Conservation (phyloP, 2,113 vertebrate genomes). For the Scytalopus superciliaris region DNA sequence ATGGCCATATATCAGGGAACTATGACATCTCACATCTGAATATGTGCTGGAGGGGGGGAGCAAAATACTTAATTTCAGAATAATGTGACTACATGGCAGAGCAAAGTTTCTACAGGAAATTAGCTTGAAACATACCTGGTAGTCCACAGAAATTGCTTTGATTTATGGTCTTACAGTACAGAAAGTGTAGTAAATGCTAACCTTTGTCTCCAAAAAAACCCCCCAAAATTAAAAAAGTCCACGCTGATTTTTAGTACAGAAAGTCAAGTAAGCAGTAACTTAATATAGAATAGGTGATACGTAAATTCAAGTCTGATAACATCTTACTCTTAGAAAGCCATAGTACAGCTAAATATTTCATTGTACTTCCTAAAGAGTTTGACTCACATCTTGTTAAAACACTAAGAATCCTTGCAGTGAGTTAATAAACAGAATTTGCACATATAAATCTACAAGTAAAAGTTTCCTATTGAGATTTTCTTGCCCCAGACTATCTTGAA, state of each 20-base stretch:
- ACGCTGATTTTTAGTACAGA: neutral
- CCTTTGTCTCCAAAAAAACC: neutral
- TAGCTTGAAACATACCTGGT: neutral
- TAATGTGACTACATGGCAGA: neutral
- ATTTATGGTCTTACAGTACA: neutral
- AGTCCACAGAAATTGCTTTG: neutral
- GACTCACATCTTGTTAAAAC: neutral
- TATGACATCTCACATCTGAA: neutral
- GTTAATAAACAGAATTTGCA: neutral
- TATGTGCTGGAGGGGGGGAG: neutral
- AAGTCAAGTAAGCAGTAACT: neutral
- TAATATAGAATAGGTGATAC: neutral
- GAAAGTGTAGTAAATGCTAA: neutral
- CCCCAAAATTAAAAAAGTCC: neutral
- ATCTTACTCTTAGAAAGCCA: neutral
- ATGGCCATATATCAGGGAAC: neutral
- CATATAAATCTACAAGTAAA: neutral
- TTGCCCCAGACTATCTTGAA: neutral
- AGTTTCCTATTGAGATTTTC: neutral
- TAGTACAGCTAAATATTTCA: neutral
- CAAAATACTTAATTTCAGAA: neutral
- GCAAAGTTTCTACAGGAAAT: neutral
- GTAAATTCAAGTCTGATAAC: neutral
- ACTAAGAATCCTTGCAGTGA: neutral
- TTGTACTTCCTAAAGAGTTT: neutral